phyloP scores from a whole-genome alignment of 2,113 vertebrate species.

The Cacatua alba region DNA sequence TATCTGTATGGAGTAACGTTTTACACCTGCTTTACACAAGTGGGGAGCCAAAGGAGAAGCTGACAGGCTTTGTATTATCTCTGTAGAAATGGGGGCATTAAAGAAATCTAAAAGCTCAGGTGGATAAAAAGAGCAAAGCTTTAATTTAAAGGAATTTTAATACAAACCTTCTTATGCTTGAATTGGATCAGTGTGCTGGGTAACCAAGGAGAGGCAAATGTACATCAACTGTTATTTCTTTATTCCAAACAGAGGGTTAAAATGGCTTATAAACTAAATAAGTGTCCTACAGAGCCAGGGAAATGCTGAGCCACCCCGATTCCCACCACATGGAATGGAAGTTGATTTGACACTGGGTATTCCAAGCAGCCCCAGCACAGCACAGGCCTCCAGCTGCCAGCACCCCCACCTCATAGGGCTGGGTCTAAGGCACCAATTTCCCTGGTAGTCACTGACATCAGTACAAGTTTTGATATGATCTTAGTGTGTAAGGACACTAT shows the following conservation, averaged over 20 bases:
- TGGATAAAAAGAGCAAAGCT: background rate
- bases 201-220: background rate
- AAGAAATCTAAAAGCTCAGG: background rate
- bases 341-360: accelerated
- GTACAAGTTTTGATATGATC: background rate
- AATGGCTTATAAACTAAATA: background rate
- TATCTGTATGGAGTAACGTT: accelerated
- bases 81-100: background rate
- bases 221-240: background rate
- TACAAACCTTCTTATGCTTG: background rate
- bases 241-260: background rate
- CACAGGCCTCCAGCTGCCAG: accelerated
- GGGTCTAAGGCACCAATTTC: background rate
- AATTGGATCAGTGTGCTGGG: background rate
- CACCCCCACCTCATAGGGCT: background rate
- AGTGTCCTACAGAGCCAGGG: background rate
- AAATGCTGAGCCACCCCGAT: background rate
- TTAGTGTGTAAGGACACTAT: background rate
- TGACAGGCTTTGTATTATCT: too few species aligned
- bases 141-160: background rate
- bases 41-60: background rate
- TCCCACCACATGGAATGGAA: background rate
- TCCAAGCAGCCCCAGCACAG: background rate
- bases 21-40: background rate
- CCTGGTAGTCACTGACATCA: background rate